These are phyloP conservation scores for Xestia c-nigrum DNA, from an alignment of 2,888 invertebrate species.

Conservation along the genomic window DNA sequence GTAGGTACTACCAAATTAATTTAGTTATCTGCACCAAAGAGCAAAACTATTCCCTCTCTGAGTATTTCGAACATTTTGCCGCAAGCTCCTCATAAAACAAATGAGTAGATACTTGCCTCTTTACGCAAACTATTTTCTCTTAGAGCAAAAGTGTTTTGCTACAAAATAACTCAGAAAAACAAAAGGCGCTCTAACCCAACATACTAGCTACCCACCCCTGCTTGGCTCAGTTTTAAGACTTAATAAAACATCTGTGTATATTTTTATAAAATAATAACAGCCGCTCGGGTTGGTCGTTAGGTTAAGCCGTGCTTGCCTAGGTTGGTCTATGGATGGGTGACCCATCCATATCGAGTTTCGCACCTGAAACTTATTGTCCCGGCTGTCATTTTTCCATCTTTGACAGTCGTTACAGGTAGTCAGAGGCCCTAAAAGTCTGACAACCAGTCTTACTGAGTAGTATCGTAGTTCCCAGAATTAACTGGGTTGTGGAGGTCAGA, in stretches of 20 bases:
- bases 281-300: no score
- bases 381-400: no score
- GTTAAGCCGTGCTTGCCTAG: no score
- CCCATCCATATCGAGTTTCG: no score
- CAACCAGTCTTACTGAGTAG: no score
- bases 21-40: not conserved
- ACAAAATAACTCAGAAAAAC: constrained; percentile 8
- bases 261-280: no score
- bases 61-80: not conserved
- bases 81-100: constrained; percentile 24
- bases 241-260: not conserved
- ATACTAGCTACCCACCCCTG: not conserved
- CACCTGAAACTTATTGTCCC: no score
- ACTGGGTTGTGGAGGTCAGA: no score
- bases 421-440: no score
- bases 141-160: not conserved
- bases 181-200: not conserved
- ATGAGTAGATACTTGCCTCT: constrained; percentile 4
- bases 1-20: not conserved
- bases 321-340: no score
- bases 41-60: not conserved
- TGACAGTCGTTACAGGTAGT: no score
- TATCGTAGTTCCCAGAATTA: no score
- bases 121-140: constrained; percentile 1
- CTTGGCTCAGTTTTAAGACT: not conserved